Evolutionary conservation across 2,888 invertebrate species (phyloP).

Genomic region (Sisyra nigra): DNA sequence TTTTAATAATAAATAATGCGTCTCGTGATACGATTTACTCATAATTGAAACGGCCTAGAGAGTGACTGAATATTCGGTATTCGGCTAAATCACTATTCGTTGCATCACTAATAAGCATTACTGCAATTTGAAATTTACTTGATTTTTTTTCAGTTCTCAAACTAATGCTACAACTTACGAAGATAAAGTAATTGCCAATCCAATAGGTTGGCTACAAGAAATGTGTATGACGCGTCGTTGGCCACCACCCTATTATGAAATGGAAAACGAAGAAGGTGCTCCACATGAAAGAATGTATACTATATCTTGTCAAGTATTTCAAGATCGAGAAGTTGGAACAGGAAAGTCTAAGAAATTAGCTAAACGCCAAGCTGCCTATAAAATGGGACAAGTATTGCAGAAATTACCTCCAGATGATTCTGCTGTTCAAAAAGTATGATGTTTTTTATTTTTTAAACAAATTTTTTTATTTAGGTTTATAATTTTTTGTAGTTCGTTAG

Average conservation of each 20-base stretch:
- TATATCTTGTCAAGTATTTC: constrained; percentile 77
- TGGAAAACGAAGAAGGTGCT: constrained; percentile 71
- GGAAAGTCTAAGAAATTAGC: constrained; percentile 95
- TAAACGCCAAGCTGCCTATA: constrained; percentile 88
- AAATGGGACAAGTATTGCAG: constrained; percentile 79
- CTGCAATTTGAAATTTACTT: no score
- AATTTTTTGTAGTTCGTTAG: no score
- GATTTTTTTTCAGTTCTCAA: constrained; percentile 18
- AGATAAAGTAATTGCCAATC: constrained; percentile 78
- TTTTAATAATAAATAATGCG: no score
- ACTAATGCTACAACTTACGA: constrained; percentile 45
- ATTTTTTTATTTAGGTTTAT: no score
- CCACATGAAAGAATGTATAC: constrained; percentile 92
- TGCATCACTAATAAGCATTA: no score
- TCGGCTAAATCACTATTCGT: no score
- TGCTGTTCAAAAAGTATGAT: constrained; percentile 28
- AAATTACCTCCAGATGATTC: constrained; percentile 57
- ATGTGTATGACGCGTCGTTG: constrained; percentile 92
- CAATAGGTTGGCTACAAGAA: constrained; percentile 90
- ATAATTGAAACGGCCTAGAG: no score
- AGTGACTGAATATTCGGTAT: no score
- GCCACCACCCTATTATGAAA: constrained; percentile 89
- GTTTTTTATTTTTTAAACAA: neutral
- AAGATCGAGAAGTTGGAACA: constrained; percentile 67
- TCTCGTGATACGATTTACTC: no score